Conservation (phyloP, 2,888 invertebrate species). For the Nomada lathburiana region DNA sequence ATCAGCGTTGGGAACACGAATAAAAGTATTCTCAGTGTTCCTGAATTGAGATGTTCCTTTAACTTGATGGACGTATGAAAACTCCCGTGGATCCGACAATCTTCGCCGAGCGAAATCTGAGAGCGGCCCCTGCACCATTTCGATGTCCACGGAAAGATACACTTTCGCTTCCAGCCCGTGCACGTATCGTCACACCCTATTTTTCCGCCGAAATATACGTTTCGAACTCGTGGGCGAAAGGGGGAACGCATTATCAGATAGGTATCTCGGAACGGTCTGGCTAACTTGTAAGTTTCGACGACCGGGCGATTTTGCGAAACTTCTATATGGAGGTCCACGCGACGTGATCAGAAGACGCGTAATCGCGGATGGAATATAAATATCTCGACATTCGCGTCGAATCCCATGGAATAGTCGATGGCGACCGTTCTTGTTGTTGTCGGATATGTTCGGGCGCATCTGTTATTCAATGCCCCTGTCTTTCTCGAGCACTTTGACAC, state of each 20-base stretch:
- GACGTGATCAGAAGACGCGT: conserved; percentile 67
- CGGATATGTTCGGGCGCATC: conserved; percentile 30
- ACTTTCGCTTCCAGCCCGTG: background rate
- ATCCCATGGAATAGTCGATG: conserved; percentile 26
- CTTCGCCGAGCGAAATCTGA: too few species aligned
- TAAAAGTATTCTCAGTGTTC: too few species aligned
- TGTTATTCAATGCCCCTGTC: conserved; percentile 35
- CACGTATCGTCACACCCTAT: conserved; percentile 32
- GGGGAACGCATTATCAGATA: conserved; percentile 33
- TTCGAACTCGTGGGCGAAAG: conserved; percentile 19
- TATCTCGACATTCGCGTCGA: conserved; percentile 33
- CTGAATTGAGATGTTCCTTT: too few species aligned
- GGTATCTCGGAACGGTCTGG: conserved; percentile 6
- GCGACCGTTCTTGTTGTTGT: conserved; percentile 13
- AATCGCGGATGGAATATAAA: conserved; percentile 68
- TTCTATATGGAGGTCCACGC: conserved; percentile 45
- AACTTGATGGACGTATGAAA: too few species aligned
- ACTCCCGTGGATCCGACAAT: too few species aligned
- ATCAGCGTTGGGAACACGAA: too few species aligned
- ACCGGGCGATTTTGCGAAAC: conserved; percentile 51
- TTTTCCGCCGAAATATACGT: conserved; percentile 27
- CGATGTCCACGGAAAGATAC: conserved; percentile 13
- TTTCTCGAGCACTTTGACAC: background rate
- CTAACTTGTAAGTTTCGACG: background rate
- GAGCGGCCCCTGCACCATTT: too few species aligned